These are phyloP conservation scores for Cecidostiba fungosa DNA, from an alignment of 2,888 invertebrate genomes.

Conservation along the genomic window DNA sequence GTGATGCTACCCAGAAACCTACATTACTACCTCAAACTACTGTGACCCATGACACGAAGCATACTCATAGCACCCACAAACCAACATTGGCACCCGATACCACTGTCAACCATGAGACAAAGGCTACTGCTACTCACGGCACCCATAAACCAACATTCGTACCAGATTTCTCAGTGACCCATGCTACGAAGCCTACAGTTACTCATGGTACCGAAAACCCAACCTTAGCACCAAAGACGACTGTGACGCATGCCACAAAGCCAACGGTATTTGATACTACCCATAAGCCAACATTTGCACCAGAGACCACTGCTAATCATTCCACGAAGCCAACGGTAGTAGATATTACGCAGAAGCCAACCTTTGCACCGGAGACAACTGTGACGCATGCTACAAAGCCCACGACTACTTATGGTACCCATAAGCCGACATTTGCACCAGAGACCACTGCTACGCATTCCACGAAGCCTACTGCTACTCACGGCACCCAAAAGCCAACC, in stretches of 20 bases:
- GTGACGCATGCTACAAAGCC: neutral
- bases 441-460: neutral
- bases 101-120: too few relatives aligned
- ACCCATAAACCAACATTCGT: neutral
- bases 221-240: neutral
- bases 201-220: neutral
- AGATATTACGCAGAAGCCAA: neutral
- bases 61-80: too few relatives aligned
- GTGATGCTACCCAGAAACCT: neutral
- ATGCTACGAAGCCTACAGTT: neutral
- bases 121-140: too few relatives aligned
- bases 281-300: neutral
- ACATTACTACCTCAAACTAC: neutral
- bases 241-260: neutral
- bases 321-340: neutral
- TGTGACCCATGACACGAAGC: neutral
- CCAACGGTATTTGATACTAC: neutral
- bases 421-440: neutral
- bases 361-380: neutral
- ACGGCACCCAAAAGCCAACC: neutral
- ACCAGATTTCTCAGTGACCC: neutral
- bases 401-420: neutral
- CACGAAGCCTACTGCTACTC: neutral
- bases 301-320: neutral
- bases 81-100: too few relatives aligned